Percentiles rank a stretch among this genome's conserved stretches.
Evolutionary conservation across 1,140 invertebrate species (phyloP).

Genomic region (Bombus consobrinus): DNA sequence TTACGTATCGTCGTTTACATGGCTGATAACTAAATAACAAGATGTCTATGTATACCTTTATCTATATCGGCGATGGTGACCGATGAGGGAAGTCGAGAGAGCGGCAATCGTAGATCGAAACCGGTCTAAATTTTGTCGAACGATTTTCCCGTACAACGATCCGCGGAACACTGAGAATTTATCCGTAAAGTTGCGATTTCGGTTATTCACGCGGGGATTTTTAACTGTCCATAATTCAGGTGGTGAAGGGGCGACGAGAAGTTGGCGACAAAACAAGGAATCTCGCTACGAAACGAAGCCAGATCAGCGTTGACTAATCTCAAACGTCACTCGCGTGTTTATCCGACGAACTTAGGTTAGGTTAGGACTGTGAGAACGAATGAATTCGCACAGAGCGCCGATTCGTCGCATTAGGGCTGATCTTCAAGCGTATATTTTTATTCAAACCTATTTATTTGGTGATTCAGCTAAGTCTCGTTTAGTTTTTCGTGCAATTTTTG

Average conservation of each 20-base stretch:
- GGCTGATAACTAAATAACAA: not conserved
- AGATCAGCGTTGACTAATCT: conserved; percentile 22
- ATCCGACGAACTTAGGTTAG: conserved; percentile 10
- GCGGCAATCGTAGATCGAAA: not conserved
- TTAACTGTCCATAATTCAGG: conserved; percentile 6
- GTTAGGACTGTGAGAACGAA: not conserved
- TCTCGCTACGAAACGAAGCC: not conserved
- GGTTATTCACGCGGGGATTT: conserved; percentile 8
- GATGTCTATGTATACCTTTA: conserved; percentile 28
- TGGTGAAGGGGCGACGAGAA: not conserved
- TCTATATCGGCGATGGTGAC: not conserved
- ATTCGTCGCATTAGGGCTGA: not conserved
- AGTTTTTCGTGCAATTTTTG: not conserved
- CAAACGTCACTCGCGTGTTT: conserved; percentile 26
- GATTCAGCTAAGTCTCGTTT: not conserved
- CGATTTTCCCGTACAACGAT: too few species aligned
- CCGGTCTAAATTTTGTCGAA: not conserved
- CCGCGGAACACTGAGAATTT: not conserved
- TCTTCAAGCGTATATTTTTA: not conserved
- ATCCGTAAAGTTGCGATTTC: not conserved
- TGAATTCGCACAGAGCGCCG: not conserved
- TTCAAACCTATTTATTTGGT: not conserved
- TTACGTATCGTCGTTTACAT: not conserved
- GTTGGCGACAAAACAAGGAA: conserved; percentile 34
- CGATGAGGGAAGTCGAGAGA: not conserved